Evolutionary conservation across 2,888 invertebrate genomes (phyloP).

Genomic region (Oscheius sp.): DNA sequence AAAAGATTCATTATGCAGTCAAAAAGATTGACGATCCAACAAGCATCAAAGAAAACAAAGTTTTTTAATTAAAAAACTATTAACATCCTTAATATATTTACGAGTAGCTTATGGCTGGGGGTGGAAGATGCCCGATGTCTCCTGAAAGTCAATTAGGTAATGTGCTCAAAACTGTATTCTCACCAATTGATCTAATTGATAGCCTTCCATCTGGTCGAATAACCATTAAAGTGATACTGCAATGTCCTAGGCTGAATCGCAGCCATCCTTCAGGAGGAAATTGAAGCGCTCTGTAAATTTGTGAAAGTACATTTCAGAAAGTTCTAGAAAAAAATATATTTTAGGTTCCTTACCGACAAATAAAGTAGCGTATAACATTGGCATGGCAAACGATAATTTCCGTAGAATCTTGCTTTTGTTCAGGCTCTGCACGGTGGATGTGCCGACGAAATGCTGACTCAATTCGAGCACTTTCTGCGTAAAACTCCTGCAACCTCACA

Average conservation of each 20-base stretch:
- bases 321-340: background rate
- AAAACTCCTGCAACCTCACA: constrained; percentile 61
- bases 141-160: too few species aligned
- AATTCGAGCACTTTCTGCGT: constrained; percentile 63
- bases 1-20: too few species aligned
- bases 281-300: constrained; percentile 94
- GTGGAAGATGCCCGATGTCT: constrained; percentile 87
- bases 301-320: constrained; percentile 45
- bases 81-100: too few species aligned
- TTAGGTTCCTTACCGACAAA: constrained; percentile 85
- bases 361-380: constrained; percentile 93
- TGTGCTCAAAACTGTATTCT: too few species aligned
- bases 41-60: too few species aligned
- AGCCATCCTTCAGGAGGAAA: constrained; percentile 97
- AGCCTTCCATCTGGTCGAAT: constrained; percentile 91
- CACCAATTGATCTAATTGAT: constrained; percentile 82
- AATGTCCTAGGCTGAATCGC: constrained; percentile 87
- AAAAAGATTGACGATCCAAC: too few species aligned
- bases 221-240: constrained; percentile 87
- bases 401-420: constrained; percentile 83
- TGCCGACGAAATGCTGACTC: constrained; percentile 84
- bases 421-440: constrained; percentile 85
- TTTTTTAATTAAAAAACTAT: too few species aligned
- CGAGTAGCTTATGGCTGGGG: too few species aligned
- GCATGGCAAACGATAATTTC: constrained; percentile 94